phyloP scores from a whole-genome alignment of 2,888 invertebrate genomes.

The Andrena chrysosceles region DNA sequence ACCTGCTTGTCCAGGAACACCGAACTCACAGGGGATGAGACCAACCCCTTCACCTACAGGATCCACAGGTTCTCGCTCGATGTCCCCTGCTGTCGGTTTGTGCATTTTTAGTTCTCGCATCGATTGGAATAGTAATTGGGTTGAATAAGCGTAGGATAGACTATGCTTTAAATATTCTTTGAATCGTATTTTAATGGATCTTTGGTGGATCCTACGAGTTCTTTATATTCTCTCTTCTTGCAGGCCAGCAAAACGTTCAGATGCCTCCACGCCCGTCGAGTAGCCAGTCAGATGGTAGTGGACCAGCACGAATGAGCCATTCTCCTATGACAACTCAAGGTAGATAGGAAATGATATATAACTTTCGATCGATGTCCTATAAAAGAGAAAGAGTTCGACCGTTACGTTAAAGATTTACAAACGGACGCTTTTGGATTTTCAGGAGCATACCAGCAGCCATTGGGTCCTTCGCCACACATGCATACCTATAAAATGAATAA shows the following conservation, averaged over 20 bases:
- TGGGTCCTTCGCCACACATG: slow-evolving; percentile 88
- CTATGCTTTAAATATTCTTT: background rate
- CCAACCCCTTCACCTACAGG: slow-evolving; percentile 97
- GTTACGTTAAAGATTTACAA: background rate
- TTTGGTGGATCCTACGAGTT: background rate
- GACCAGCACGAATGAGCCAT: slow-evolving; percentile 89
- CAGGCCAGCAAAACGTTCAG: slow-evolving; percentile 96
- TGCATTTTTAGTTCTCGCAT: slow-evolving; percentile 73
- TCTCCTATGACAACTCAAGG: slow-evolving; percentile 89
- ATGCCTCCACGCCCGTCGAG: slow-evolving; percentile 98
- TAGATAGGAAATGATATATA: slow-evolving; percentile 60
- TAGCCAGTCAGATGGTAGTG: slow-evolving; percentile 87
- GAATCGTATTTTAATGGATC: background rate
- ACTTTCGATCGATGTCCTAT: background rate
- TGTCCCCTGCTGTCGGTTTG: slow-evolving; percentile 98
- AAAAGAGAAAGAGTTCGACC: too few relatives aligned
- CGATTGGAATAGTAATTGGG: background rate
- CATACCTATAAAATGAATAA: slow-evolving; percentile 88
- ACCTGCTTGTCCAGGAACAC: slow-evolving; percentile 87
- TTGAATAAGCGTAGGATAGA: background rate
- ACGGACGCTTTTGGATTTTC: slow-evolving; percentile 31
- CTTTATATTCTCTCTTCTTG: slow-evolving; percentile 5
- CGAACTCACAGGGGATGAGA: slow-evolving; percentile 93
- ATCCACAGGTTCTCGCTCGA: slow-evolving; percentile 97
- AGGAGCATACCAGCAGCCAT: slow-evolving; percentile 87